phyloP scores from a whole-genome alignment of 2,113 vertebrate genomes.

The Nicator chloris region DNA sequence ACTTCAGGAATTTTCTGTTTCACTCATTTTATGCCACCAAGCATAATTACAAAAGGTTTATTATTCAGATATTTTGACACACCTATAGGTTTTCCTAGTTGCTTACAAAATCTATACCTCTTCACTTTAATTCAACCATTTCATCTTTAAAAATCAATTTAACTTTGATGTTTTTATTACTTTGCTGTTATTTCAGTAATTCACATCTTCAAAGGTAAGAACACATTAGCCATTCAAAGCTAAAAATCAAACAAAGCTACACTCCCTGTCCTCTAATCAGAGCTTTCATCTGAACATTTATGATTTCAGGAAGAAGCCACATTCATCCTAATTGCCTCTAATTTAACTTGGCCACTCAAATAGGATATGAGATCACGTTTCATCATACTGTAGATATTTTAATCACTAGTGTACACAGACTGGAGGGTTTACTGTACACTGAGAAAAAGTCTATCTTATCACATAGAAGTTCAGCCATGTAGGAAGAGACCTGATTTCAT shows the following conservation, averaged over 20 bases:
- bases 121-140: background rate
- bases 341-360: slow-evolving; percentile 40
- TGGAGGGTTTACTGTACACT: background rate
- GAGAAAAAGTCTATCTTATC: background rate
- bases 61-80: background rate
- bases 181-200: slow-evolving; percentile 21
- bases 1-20: background rate
- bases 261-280: background rate
- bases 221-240: slow-evolving; percentile 21
- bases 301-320: slow-evolving; percentile 6
- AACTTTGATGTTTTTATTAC: slow-evolving; percentile 42
- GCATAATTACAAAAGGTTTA: background rate
- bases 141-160: slow-evolving; percentile 25
- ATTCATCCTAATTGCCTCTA: slow-evolving; percentile 30
- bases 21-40: background rate
- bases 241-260: slow-evolving; percentile 16
- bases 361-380: slow-evolving; percentile 41
- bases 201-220: slow-evolving; percentile 48
- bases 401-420: background rate
- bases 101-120: background rate
- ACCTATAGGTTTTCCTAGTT: background rate
- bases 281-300: slow-evolving; percentile 37
- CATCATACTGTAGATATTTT: slow-evolving; percentile 20
- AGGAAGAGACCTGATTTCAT: background rate
- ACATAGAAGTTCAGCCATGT: background rate